These are phyloP conservation scores for Stomorhina lunata DNA, from an alignment of 2,888 invertebrate species.

Conservation along the genomic window DNA sequence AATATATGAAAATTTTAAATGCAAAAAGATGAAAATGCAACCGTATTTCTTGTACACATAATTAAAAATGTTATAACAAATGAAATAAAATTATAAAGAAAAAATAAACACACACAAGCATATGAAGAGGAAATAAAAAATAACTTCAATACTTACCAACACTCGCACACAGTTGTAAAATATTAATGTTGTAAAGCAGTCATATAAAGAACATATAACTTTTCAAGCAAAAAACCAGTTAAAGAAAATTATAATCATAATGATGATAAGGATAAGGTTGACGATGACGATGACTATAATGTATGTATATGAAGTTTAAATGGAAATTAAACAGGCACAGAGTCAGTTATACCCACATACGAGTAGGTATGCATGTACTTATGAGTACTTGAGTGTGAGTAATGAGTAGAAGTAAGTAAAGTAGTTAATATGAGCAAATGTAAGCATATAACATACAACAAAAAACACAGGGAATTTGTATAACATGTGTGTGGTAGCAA, in stretches of 20 bases:
- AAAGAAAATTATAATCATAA: conserved; percentile 22
- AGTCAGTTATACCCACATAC: not conserved
- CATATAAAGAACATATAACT: conserved; percentile 6
- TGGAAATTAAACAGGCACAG: not conserved
- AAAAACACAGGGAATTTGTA: conserved; percentile 7
- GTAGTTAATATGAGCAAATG: conserved; percentile 29
- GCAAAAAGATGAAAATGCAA: not conserved
- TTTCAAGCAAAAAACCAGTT: conserved; percentile 11
- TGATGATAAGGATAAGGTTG: conserved; percentile 29
- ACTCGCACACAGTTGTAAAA: conserved; percentile 9
- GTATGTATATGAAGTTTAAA: not conserved
- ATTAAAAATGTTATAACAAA: conserved; percentile 49
- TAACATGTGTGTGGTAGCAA: conserved; percentile 25
- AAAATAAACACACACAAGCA: not conserved
- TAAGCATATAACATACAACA: not conserved
- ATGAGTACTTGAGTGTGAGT: too few species aligned
- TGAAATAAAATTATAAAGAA: not conserved
- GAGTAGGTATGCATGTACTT: too few species aligned
- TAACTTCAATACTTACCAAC: conserved; percentile 5
- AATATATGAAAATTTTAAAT: not conserved
- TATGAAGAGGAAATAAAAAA: not conserved
- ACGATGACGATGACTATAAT: conserved; percentile 14
- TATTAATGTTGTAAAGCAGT: not conserved
- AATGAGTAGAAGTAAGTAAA: conserved; percentile 40
- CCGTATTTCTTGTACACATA: not conserved